Evolutionary conservation across 2,888 invertebrate species (phyloP), one percentile per base, ranked within the genome.

Genomic region (Cancer borealis): DNA sequence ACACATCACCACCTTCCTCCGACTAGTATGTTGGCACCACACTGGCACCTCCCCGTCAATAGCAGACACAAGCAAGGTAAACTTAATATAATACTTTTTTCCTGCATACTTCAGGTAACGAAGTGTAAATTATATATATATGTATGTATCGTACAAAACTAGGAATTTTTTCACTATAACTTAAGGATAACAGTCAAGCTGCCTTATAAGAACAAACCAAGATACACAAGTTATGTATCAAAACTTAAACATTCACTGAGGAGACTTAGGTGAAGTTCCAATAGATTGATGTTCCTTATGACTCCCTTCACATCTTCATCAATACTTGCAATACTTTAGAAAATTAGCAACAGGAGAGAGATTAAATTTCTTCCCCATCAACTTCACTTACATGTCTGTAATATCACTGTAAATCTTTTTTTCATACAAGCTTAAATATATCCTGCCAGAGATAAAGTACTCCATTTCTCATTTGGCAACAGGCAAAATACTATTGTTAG

Each of bases 391-490:
- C 84, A 84, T 84, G 39, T 84, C 84, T 84, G 39, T 84, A 84
- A 84, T 84, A 84, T 84, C 84, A 84, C 84, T 84, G 30, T 84
- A 8, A 84, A 84, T 39, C 84, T 84, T 84, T n/a, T 39, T n/a
- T 39, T 84, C 84, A 84, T 84, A 84, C 84, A 84, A 39, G 84
- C 84, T 84, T 39, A 39, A 84, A 39, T 84, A 39, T 84, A 84
- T 84, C 84, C 84, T 84, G 84, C 39, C 84, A 84, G 84, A 39
- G 17, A 84, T 84, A 39, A 84, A 84, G 39, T 84, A 14, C 84
- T 84, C 84, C 84, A 84, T 39, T 30, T 39, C 84, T 84, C 84
- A 30, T 84, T 84, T 84, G 84, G 84, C 84, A 84, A 84, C 84
- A 84, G 84, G 84, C 84, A 84, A 84, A 39, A 66, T 1, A 79